Conservation (phyloP, 2,797 vertebrate genomes). For the Sparidentex hasta region DNA sequence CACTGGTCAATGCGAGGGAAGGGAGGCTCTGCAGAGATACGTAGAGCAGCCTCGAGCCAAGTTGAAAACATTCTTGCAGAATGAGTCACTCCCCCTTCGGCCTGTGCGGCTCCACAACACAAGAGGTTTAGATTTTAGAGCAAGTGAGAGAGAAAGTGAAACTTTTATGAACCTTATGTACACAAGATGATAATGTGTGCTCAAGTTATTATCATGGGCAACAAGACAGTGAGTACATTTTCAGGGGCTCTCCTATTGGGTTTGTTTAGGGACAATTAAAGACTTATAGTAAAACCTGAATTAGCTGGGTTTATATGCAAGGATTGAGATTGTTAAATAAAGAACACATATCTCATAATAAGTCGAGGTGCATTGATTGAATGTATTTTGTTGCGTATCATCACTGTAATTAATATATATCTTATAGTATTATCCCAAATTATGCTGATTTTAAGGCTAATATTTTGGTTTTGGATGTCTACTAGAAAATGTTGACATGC, state of each 20-base stretch:
- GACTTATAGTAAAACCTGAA: too few relatives aligned
- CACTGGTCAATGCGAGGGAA: slow-evolving; percentile 42
- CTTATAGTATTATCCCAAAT: background rate
- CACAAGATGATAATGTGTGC: background rate
- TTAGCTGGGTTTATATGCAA: too few relatives aligned
- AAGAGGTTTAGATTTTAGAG: slow-evolving; percentile 2
- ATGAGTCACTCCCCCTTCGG: slow-evolving; percentile 68
- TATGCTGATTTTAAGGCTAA: too few relatives aligned
- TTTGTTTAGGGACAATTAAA: background rate
- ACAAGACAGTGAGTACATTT: background rate
- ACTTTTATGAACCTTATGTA: background rate
- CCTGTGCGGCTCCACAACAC: slow-evolving; percentile 42
- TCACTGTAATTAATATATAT: background rate
- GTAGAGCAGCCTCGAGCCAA: slow-evolving; percentile 41
- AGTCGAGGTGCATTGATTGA: background rate
- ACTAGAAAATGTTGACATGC: too few relatives aligned
- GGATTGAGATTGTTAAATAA: too few relatives aligned
- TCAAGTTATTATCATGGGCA: background rate
- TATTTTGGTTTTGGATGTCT: too few relatives aligned
- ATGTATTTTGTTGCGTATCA: background rate
- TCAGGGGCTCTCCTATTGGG: background rate
- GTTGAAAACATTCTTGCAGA: slow-evolving; percentile 69
- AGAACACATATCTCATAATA: background rate
- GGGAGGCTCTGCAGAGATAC: slow-evolving; percentile 46
- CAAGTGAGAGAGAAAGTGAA: background rate